Base-by-base conservation (phyloP, 2,888 invertebrate genomes). In the Trachelus troglodyta region DNA sequence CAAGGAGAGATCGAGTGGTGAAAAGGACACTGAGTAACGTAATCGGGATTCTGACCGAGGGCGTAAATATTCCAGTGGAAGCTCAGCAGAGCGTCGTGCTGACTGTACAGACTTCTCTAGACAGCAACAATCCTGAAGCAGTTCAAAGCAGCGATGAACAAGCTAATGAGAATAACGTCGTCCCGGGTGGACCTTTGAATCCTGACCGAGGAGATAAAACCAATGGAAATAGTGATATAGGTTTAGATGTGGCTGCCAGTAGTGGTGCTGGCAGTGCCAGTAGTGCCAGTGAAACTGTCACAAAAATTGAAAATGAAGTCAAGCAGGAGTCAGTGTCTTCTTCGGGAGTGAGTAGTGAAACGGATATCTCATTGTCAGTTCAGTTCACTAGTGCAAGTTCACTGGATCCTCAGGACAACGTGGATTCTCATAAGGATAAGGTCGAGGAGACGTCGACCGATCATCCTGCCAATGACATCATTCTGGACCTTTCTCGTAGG, bases 11-110 rank as follows among this genome's bases (percentile, higher is more conserved):
- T 23, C 85, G 85, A 37, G 83, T 81, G 0, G 81, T 87, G 0
- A 87, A 85, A 73, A 83, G 87, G 3, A 90, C 90, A 0, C 81
- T 91, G 68, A 91, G 85, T 78, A 91, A 86, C 74, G 91, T 91
- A 0, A 91, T 91, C 11, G 91, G 91, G 4, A 91, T 91, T 75
- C 82, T 91, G 0, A 91, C 91, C 0, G 91, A 91, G 73, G 91
- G 91, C 1, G 89, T 90, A 12, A 91, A 91, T 77, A 91, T 91
- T 9, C 90, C 91, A 0, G 82, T 87, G 1, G 90, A 90, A 34
- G 82, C 85, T 1, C 90, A 89, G 31, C 89, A 90, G 34, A 90
- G 87, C 75, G 87, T 90, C 2, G 89, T 91, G 0, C 83, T 90
- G 6, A 89, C 89, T 0, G 88, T 88, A 3, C 91, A 91, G 77